Conservation (phyloP, 2,113 vertebrate genomes). For the Egretta garzetta region DNA sequence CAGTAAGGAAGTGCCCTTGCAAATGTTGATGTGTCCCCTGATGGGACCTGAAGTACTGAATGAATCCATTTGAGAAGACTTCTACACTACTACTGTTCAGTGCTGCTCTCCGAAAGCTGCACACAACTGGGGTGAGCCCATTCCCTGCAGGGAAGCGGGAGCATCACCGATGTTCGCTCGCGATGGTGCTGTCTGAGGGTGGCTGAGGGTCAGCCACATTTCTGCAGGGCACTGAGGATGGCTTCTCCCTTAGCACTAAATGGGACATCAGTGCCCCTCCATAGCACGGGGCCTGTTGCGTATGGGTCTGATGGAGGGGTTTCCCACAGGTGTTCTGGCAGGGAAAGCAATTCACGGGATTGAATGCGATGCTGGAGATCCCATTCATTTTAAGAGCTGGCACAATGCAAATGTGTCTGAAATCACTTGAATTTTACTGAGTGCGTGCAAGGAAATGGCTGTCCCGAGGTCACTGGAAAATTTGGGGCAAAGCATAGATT, state of each 20-base stretch:
- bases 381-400: background rate
- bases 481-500: background rate
- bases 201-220: accelerated
- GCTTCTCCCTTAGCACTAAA: background rate
- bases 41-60: background rate
- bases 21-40: background rate
- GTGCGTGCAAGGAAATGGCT: background rate
- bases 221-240: background rate
- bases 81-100: background rate
- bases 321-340: background rate
- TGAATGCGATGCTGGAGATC: background rate
- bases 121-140: background rate
- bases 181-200: accelerated
- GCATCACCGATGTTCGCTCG: accelerated
- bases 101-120: background rate
- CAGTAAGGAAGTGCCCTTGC: too few relatives aligned
- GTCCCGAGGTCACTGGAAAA: background rate
- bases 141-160: background rate
- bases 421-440: background rate
- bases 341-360: background rate
- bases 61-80: background rate
- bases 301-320: background rate
- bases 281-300: accelerated
- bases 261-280: background rate
- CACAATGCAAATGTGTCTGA: background rate